Evolutionary conservation across 2,797 vertebrate genomes (phyloP).

Genomic region (Botia kubotai): DNA sequence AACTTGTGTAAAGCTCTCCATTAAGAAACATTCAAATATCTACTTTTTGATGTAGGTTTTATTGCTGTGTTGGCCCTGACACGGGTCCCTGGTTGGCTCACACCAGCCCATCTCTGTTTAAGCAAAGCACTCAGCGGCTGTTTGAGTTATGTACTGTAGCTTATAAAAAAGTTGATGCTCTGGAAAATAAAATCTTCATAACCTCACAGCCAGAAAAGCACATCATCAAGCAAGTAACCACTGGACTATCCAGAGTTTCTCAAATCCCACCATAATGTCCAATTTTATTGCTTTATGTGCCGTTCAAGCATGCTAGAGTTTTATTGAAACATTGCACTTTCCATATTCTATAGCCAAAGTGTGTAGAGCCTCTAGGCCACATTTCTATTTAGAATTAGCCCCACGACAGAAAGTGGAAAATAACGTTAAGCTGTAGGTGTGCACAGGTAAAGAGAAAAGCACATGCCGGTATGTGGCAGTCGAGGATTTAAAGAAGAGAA

Average conservation of each 20-base stretch:
- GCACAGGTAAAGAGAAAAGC: constrained; percentile 63
- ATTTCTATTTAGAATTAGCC: constrained; percentile 18
- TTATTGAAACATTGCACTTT: constrained; percentile 7
- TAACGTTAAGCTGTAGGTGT: background rate
- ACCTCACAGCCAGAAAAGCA: constrained; percentile 47
- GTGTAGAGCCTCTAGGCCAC: background rate
- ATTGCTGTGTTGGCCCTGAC: background rate
- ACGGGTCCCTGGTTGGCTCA: background rate
- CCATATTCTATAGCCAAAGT: background rate
- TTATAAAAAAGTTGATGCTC: constrained; percentile 20
- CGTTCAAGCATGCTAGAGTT: constrained; percentile 7
- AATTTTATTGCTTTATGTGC: constrained; percentile 11
- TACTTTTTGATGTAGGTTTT: background rate
- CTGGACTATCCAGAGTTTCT: background rate
- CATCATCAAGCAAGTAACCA: constrained; percentile 14
- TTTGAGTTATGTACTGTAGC: background rate
- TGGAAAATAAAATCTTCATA: constrained; percentile 30
- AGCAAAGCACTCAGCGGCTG: background rate
- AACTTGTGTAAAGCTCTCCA: background rate
- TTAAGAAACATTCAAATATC: background rate
- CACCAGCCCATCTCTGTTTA: background rate
- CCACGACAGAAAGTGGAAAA: background rate
- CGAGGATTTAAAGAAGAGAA: constrained; percentile 85
- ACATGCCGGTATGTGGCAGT: constrained; percentile 66
- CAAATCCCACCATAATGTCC: constrained; percentile 15